Percentiles rank a stretch among this genome's conserved stretches.
Conservation (phyloP, 2,888 invertebrate species). For the Lymantria dispar region DNA sequence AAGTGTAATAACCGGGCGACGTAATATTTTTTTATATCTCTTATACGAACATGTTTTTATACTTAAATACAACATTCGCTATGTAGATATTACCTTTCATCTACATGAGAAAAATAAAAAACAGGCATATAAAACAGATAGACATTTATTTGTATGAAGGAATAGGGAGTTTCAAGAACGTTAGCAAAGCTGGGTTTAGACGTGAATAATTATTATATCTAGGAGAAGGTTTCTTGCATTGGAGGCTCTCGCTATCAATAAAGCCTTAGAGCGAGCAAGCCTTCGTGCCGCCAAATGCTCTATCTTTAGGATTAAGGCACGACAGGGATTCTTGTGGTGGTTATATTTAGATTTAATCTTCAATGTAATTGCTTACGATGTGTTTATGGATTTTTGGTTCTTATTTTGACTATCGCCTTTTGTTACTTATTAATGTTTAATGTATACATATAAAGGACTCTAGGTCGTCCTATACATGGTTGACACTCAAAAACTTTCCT, state of each 20-base stretch:
- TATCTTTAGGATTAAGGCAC: constrained; percentile 62
- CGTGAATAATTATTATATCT: constrained; percentile 47
- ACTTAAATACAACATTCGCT: constrained; percentile 30
- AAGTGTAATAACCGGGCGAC: constrained; percentile 24
- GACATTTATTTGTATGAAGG: constrained; percentile 24
- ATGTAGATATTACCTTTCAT: constrained; percentile 32
- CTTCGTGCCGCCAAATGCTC: constrained; percentile 51
- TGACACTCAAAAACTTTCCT: too few species aligned
- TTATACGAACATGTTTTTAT: constrained; percentile 32
- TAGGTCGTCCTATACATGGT: too few species aligned
- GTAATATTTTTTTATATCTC: constrained; percentile 37
- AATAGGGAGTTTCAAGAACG: constrained; percentile 7
- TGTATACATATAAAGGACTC: too few species aligned
- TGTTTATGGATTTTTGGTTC: constrained; percentile 29
- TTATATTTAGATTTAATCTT: constrained; percentile 71
- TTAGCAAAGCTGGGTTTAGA: constrained; percentile 35
- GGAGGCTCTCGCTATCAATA: constrained; percentile 45
- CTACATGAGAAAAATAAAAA: constrained; percentile 29
- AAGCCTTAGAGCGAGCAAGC: constrained; percentile 38
- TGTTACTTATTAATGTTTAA: background rate
- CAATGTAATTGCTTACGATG: constrained; percentile 57
- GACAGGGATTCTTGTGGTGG: constrained; percentile 54
- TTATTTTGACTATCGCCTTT: constrained; percentile 15
- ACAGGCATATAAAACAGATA: constrained; percentile 22
- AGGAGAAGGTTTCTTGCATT: constrained; percentile 28